Evolutionary conservation across 2,888 invertebrate species (phyloP), one percentile per base, ranked within the genome.

Genomic region (Chloroclysta siterata): DNA sequence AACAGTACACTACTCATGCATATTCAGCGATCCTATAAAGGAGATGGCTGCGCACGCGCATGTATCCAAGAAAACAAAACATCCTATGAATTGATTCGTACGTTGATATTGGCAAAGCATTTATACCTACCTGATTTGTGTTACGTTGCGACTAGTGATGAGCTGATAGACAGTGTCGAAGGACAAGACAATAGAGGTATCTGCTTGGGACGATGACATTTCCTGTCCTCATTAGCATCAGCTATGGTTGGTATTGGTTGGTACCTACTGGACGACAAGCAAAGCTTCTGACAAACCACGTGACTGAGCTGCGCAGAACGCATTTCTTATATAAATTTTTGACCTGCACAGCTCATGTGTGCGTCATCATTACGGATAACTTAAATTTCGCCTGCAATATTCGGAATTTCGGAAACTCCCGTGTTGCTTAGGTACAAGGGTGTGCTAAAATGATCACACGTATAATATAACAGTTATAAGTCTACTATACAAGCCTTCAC

Each of bases 11-110:
- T 15, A 57, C 55, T 59, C 59, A 66, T 69, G 51, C 59, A 64
- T 69, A 69, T 64, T 64, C 58, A 65, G 36, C 6, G 33, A 22
- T 53, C 47, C 64, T 60, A 29, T 56, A 28, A 22, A 56, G 55
- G 58, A 46, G 53, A 53, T 52, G 41, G 55, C 17, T 54, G 52
- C 44, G 48, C 57, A 46, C 50, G 44, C 63, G 58, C 52, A 55
- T 39, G 42, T 52, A 55, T 46, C 33, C 47, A 63, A 63, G 53
- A 57, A 63, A 63, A 58, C 58, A 63, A 62, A 46, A 58, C 63
- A 63, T 42, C 36, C 53, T 58, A 50, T 58, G 57, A 62, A 62
- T 58, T 52, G 53, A 53, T 54, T 58, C 50, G 63, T 48, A 44
- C 42, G 53, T 52, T 56, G 41, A 28, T 53, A 48, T 52, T 13